Percentiles rank a stretch among this genome's conserved stretches.
These are phyloP conservation scores for Chloebia gouldiae DNA, from an alignment of 2,113 vertebrate genomes.

Conservation along the genomic window DNA sequence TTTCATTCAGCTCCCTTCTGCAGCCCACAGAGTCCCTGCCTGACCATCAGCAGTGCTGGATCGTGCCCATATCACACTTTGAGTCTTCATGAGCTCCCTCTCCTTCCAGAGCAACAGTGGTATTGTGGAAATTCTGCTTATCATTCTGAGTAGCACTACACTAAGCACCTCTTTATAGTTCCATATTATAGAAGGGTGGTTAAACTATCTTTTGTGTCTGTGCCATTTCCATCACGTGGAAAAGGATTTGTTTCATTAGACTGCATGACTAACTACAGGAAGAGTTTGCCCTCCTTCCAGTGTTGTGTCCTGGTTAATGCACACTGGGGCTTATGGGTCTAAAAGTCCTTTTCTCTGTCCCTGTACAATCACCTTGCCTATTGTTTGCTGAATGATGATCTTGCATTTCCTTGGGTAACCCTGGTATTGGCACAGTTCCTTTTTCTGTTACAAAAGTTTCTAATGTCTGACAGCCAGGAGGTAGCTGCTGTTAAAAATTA, in stretches of 20 bases:
- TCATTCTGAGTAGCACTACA: background rate
- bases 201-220: background rate
- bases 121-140: background rate
- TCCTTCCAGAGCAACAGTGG: background rate
- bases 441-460: background rate
- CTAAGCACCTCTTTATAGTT: background rate
- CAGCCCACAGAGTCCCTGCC: background rate
- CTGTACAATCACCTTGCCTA: background rate
- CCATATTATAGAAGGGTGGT: background rate
- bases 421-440: background rate
- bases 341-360: background rate
- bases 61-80: rapidly evolving
- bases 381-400: background rate
- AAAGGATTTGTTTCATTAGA: background rate
- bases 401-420: background rate
- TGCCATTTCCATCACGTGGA: background rate
- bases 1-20: background rate
- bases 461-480: background rate
- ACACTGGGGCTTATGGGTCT: background rate
- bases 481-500: background rate
- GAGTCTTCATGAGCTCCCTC: background rate
- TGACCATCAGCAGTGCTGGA: background rate
- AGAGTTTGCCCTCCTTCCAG: background rate
- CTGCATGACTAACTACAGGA: background rate
- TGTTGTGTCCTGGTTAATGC: background rate